phyloP scores from a whole-genome alignment of 1,140 invertebrate genomes.

The Drosophila melanogaster region DNA sequence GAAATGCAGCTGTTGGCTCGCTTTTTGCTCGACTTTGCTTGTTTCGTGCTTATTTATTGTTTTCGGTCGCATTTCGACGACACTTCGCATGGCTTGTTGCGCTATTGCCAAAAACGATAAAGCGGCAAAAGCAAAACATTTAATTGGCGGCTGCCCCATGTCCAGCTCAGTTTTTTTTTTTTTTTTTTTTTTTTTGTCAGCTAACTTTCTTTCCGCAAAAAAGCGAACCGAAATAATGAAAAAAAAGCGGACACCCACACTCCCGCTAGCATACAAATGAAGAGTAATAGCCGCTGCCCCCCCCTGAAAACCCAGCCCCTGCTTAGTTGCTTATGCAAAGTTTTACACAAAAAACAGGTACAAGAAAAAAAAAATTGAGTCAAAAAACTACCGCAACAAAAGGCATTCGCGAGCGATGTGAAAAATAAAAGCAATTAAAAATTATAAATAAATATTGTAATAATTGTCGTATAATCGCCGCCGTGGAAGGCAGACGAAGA shows the following conservation, averaged over 20 bases:
- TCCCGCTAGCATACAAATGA: conserved; percentile 47
- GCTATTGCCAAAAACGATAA: conserved; percentile 20
- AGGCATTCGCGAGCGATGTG: conserved; percentile 28
- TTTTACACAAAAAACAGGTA: not conserved
- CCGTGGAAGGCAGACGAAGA: not conserved
- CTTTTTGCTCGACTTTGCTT: conserved; percentile 23
- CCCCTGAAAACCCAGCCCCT: not conserved
- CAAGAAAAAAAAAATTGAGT: not conserved
- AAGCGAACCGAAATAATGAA: conserved; percentile 9
- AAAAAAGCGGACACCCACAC: conserved; percentile 25
- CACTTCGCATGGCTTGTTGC: conserved; percentile 27
- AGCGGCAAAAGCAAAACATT: conserved; percentile 22
- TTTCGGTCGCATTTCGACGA: conserved; percentile 22
- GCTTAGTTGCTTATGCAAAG: conserved; percentile 28
- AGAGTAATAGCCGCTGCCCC: conserved; percentile 26
- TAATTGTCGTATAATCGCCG: conserved; percentile 44
- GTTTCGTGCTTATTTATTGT: conserved; percentile 7
- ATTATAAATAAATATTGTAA: conserved; percentile 48
- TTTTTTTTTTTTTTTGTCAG: conserved; percentile 9
- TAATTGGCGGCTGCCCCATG: conserved; percentile 33
- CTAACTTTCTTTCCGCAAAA: conserved; percentile 51
- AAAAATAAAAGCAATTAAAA: conserved; percentile 50
- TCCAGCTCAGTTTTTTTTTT: conserved; percentile 1
- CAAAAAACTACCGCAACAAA: conserved; percentile 9
- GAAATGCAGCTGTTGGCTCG: conserved; percentile 11